Percentiles rank a stretch among this genome's conserved stretches.
Conservation (phyloP, 2,888 invertebrate genomes). For the Dryococelus australis region DNA sequence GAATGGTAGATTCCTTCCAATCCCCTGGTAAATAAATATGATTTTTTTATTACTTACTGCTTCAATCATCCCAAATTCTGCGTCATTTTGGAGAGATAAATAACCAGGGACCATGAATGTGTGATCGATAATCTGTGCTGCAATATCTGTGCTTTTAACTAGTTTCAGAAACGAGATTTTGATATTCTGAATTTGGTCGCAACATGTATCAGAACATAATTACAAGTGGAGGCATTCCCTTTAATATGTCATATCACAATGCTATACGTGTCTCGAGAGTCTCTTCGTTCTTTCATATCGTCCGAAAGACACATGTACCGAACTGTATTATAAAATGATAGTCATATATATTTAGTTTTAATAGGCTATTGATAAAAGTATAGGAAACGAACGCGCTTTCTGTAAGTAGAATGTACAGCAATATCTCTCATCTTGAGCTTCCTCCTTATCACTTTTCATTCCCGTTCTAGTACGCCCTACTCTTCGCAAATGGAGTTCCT, state of each 20-base stretch:
- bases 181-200: not conserved
- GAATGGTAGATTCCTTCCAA: not conserved
- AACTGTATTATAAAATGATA: not conserved
- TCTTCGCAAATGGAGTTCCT: not conserved
- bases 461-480: not conserved
- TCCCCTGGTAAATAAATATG: conserved; percentile 13
- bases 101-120: conserved; percentile 10
- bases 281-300: not conserved
- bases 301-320: conserved; percentile 11
- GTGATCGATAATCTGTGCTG: not conserved
- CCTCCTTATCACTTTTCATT: not conserved
- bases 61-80: conserved; percentile 12
- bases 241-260: not conserved
- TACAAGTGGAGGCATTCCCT: not conserved
- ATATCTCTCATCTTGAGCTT: not conserved
- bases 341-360: not conserved
- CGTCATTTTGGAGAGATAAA: conserved; percentile 4
- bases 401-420: not conserved
- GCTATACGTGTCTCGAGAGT: not conserved
- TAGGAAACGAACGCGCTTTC: not conserved
- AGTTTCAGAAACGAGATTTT: not conserved
- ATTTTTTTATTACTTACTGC: not conserved
- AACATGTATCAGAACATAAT: not conserved
- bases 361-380: not conserved
- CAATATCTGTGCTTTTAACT: not conserved